Evolutionary conservation across 2,888 invertebrate species (phyloP).

Genomic region (Drosophila pegasa): DNA sequence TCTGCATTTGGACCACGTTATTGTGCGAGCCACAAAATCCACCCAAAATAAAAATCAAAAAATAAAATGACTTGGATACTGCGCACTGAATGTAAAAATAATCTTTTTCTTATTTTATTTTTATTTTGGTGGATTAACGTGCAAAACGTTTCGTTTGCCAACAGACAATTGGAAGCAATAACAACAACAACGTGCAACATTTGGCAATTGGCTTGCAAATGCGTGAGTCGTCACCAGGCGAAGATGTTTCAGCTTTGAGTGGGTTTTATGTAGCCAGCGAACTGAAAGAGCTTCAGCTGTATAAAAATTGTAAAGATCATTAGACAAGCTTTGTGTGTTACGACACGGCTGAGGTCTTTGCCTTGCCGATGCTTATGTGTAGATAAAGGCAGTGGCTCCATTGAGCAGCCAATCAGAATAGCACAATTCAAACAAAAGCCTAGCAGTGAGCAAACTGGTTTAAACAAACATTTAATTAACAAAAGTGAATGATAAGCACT

Average conservation of each 20-base stretch:
- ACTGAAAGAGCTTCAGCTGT: slow-evolving; percentile 25
- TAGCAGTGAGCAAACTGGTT: slow-evolving; percentile 43
- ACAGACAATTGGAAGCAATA: slow-evolving; percentile 36
- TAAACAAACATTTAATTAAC: slow-evolving; percentile 28
- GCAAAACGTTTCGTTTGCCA: slow-evolving; percentile 28
- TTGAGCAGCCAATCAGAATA: slow-evolving; percentile 39
- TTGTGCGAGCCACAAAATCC: slow-evolving; percentile 32
- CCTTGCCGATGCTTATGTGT: slow-evolving; percentile 25
- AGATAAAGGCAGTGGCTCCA: slow-evolving; percentile 25
- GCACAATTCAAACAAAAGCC: slow-evolving; percentile 16
- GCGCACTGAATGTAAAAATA: slow-evolving; percentile 54
- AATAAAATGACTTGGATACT: slow-evolving; percentile 12
- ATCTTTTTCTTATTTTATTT: slow-evolving; percentile 28
- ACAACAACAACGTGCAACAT: slow-evolving; percentile 28
- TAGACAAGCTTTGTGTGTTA: slow-evolving; percentile 45
- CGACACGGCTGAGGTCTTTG: slow-evolving; percentile 36
- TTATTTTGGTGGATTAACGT: slow-evolving; percentile 35
- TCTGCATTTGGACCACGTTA: slow-evolving; percentile 42
- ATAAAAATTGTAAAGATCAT: slow-evolving; percentile 45
- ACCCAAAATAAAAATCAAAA: slow-evolving; percentile 35
- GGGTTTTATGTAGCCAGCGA: slow-evolving; percentile 26
- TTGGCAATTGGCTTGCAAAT: slow-evolving; percentile 66
- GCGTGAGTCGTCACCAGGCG: slow-evolving; percentile 57
- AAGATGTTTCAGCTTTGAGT: slow-evolving; percentile 48
- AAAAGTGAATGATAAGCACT: slow-evolving; percentile 35